These are phyloP conservation scores for Pelochelys cantorii DNA, from an alignment of 2,797 vertebrate species.

Conservation along the genomic window DNA sequence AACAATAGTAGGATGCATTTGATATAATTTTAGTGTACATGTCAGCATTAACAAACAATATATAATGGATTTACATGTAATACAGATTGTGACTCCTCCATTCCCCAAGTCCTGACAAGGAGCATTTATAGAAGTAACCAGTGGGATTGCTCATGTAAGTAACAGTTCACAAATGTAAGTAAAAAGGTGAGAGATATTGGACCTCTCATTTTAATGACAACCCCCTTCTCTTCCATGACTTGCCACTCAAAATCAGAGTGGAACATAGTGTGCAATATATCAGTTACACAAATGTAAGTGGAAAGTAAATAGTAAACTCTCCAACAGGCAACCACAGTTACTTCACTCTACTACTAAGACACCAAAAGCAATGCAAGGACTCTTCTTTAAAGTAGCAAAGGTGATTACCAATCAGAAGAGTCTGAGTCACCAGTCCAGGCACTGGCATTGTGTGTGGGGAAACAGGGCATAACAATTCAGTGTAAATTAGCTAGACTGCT, in stretches of 20 bases:
- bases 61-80: not conserved
- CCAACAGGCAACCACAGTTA: not conserved
- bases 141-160: not conserved
- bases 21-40: not conserved
- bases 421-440: not conserved
- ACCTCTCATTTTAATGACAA: not conserved
- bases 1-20: fast-evolving
- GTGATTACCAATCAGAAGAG: not conserved
- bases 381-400: not conserved
- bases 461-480: not conserved
- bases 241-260: not conserved
- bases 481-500: not conserved
- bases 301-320: not conserved
- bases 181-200: not conserved
- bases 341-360: not conserved
- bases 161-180: not conserved
- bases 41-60: fast-evolving
- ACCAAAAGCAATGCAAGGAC: not conserved
- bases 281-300: not conserved
- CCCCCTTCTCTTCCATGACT: not conserved
- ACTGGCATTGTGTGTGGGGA: not conserved
- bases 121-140: not conserved
- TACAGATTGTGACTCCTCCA: not conserved
- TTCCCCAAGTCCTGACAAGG: not conserved
- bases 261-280: not conserved